These are phyloP conservation scores for Rhogogaster chlorosoma DNA, from an alignment of 2,888 invertebrate genomes.

Conservation along the genomic window DNA sequence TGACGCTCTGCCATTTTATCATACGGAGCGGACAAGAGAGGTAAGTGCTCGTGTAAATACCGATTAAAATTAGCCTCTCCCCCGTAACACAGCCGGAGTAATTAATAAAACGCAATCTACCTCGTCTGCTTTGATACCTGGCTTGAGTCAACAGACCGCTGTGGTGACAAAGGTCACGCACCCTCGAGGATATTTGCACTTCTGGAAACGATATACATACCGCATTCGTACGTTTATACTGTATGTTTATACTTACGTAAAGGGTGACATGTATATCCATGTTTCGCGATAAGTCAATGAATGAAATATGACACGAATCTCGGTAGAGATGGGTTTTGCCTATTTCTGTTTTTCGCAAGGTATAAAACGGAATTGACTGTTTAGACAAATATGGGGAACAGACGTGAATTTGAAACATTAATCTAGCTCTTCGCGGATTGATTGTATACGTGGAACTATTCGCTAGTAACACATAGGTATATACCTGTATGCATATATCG, in stretches of 20 bases:
- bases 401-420: constrained; percentile 27
- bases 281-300: neutral
- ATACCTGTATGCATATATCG: neutral
- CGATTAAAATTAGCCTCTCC: constrained; percentile 35
- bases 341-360: neutral
- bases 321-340: neutral
- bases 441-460: neutral
- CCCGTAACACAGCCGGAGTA: neutral
- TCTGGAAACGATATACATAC: neutral
- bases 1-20: neutral
- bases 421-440: constrained; percentile 1
- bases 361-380: neutral
- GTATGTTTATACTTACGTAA: too few relatives aligned
- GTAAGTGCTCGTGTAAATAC: constrained; percentile 39
- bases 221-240: neutral
- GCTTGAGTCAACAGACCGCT: constrained; percentile 16
- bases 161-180: constrained; percentile 45
- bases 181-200: constrained; percentile 12
- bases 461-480: neutral
- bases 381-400: neutral
- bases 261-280: neutral
- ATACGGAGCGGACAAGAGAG: constrained; percentile 19
- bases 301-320: neutral
- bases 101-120: constrained; percentile 40
- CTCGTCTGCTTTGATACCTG: constrained; percentile 29